phyloP scores from a whole-genome alignment of 2,888 invertebrate species.

The Geotrupes spiniger region DNA sequence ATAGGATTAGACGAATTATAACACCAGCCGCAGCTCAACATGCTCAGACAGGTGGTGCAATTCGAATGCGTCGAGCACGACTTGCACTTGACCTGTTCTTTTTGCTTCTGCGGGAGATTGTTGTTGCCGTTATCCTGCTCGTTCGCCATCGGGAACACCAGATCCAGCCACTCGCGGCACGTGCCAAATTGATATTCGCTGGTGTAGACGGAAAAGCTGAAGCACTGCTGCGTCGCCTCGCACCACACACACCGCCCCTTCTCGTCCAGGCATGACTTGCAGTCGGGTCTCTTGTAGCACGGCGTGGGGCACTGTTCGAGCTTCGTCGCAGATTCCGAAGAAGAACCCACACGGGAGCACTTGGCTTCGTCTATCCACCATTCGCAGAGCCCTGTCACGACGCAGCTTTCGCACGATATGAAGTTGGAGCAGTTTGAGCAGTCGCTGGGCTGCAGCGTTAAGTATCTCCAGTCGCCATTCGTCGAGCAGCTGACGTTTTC shows the following conservation, averaged over 20 bases:
- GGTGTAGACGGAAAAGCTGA: constrained; percentile 93
- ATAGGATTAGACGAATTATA: constrained; percentile 85
- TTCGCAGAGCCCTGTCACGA: constrained; percentile 71
- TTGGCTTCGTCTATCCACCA: constrained; percentile 90
- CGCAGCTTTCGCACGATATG: constrained; percentile 84
- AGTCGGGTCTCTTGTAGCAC: constrained; percentile 74
- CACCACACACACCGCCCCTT: constrained; percentile 93
- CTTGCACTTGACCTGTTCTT: constrained; percentile 68
- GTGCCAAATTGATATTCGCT: constrained; percentile 91
- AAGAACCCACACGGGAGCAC: constrained; percentile 77
- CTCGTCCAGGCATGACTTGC: constrained; percentile 80
- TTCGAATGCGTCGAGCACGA: constrained; percentile 73
- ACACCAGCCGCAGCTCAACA: constrained; percentile 93
- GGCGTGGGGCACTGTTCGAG: constrained; percentile 73
- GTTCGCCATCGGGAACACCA: constrained; percentile 57
- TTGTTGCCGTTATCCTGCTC: constrained; percentile 35
- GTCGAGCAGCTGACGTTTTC: constrained; percentile 61
- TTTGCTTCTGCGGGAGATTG: constrained; percentile 37
- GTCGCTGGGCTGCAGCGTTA: constrained; percentile 76
- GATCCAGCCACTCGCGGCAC: constrained; percentile 91
- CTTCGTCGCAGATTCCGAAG: constrained; percentile 63
- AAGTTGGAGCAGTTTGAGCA: constrained; percentile 88
- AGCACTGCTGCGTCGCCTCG: constrained; percentile 87
- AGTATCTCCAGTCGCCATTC: constrained; percentile 68
- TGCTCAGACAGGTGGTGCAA: constrained; percentile 76